phyloP scores from a whole-genome alignment of 1,140 invertebrate species.

The Papilio dardanus region DNA sequence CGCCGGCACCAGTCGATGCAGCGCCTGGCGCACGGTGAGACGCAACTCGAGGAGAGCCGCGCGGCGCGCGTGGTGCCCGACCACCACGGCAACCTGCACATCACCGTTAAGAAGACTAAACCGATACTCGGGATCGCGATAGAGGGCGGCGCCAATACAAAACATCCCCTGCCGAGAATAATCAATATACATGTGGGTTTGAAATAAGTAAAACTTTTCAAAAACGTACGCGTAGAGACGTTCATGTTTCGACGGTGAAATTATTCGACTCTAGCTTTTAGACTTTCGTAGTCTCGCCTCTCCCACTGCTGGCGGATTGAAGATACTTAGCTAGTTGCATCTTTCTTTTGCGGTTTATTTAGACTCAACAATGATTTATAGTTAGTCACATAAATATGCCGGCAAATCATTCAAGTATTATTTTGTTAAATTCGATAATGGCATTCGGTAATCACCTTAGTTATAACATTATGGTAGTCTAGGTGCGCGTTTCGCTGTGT shows the following conservation, averaged over 20 bases:
- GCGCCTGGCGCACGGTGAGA: conserved; percentile 84
- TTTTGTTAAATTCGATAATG: background rate
- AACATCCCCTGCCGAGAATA: conserved; percentile 96
- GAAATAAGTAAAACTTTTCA: conserved; percentile 32
- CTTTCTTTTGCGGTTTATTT: background rate
- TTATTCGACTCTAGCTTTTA: conserved; percentile 18
- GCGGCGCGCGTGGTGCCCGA: conserved; percentile 89
- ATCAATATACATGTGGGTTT: conserved; percentile 96
- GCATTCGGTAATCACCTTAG: background rate
- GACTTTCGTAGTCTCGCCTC: conserved; percentile 14
- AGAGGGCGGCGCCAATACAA: conserved; percentile 97
- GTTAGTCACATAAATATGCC: background rate
- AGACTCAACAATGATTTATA: background rate
- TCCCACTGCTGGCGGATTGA: background rate
- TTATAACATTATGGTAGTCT: background rate
- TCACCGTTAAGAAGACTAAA: conserved; percentile 95
- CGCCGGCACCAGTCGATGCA: conserved; percentile 87
- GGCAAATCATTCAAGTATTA: background rate
- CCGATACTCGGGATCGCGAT: conserved; percentile 97
- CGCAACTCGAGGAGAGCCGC: conserved; percentile 84
- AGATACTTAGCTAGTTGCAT: conserved; percentile 5
- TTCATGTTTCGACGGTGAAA: conserved; percentile 2
- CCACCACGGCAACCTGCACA: conserved; percentile 92
- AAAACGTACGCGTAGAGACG: conserved; percentile 29
- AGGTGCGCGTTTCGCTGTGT: background rate